Percentiles rank a stretch among this genome's conserved stretches.
Conservation (phyloP, 2,888 invertebrate genomes). For the Monochamus alternatus region DNA sequence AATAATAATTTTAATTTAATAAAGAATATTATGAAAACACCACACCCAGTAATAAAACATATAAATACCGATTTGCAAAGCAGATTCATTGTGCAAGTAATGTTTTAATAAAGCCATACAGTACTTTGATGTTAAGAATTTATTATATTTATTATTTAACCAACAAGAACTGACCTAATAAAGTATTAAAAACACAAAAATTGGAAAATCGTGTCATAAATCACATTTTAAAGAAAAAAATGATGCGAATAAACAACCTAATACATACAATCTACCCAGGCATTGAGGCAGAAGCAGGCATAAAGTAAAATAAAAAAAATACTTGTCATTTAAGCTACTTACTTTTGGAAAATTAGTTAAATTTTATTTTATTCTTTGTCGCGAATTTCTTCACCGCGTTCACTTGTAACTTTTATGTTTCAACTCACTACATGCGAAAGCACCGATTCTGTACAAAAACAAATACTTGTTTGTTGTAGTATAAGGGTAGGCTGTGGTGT, state of each 20-base stretch:
- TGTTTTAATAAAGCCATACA: too few species aligned
- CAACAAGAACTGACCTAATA: too few species aligned
- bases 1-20: too few species aligned
- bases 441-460: slow-evolving; percentile 20
- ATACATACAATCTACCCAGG: background rate
- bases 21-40: background rate
- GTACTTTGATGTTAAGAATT: too few species aligned
- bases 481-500: slow-evolving; percentile 47
- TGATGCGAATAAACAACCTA: too few species aligned
- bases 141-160: too few species aligned
- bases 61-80: too few species aligned
- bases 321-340: background rate
- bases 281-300: background rate
- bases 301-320: background rate
- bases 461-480: slow-evolving; percentile 37
- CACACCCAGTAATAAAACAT: background rate
- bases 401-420: slow-evolving; percentile 6
- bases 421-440: slow-evolving; percentile 19
- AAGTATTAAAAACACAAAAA: too few species aligned
- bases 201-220: too few species aligned
- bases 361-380: background rate
- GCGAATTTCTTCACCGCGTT: slow-evolving; percentile 9
- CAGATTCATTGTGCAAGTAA: too few species aligned
- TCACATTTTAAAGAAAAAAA: too few species aligned
- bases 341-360: background rate